phyloP scores from a whole-genome alignment of 2,113 vertebrate species.

The Cinclus mexicanus region DNA sequence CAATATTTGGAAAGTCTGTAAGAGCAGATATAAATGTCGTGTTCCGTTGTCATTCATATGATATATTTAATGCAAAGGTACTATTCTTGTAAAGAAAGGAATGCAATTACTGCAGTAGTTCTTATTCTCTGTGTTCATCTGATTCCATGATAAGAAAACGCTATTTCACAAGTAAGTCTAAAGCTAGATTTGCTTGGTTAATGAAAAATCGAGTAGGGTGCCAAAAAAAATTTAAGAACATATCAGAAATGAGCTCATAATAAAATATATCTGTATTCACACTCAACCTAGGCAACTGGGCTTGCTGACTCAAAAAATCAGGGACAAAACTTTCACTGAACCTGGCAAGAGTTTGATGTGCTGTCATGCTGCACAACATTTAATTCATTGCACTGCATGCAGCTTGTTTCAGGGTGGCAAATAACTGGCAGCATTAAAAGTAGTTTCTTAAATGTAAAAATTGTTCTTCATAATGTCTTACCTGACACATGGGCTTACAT shows the following conservation, averaged over 20 bases:
- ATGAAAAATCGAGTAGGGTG: background rate
- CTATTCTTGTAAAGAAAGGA: background rate
- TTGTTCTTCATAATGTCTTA: background rate
- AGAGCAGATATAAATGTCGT: background rate
- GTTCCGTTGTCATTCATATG: background rate
- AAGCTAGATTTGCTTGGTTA: background rate
- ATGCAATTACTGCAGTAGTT: background rate
- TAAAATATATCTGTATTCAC: rapidly evolving
- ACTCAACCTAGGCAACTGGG: background rate
- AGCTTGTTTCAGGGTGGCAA: background rate
- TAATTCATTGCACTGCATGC: background rate
- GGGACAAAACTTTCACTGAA: background rate
- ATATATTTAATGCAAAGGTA: background rate
- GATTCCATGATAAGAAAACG: background rate
- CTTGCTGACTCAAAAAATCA: background rate
- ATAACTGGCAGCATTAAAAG: background rate
- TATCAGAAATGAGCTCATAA: background rate
- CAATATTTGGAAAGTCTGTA: background rate
- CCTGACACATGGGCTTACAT: background rate
- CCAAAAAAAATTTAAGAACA: background rate
- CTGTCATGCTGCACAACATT: background rate
- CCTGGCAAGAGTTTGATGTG: background rate
- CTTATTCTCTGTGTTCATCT: background rate
- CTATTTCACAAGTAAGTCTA: background rate
- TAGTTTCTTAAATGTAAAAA: background rate